Percentiles rank a stretch among this genome's conserved stretches.
Evolutionary conservation across 2,888 invertebrate genomes (phyloP).

Genomic region (Nephrotoma flavescens): DNA sequence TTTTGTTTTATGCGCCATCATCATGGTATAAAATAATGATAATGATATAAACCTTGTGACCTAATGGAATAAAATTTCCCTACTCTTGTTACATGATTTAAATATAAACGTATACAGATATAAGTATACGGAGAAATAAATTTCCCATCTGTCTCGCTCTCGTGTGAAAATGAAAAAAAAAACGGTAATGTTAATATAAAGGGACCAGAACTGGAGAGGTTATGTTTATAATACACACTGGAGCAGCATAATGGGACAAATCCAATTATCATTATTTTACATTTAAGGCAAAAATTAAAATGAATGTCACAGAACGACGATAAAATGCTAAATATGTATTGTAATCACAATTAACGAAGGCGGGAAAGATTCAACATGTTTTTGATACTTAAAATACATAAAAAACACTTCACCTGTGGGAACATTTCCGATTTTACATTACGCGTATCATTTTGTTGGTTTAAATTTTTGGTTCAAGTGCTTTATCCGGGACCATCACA

Average conservation of each 20-base stretch:
- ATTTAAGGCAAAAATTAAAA: neutral
- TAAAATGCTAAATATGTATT: neutral
- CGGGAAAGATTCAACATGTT: neutral
- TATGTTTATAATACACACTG: neutral
- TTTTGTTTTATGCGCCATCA: neutral
- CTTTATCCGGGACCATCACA: neutral
- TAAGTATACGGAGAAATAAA: neutral
- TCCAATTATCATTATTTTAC: neutral
- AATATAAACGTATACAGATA: neutral
- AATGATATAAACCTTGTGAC: neutral
- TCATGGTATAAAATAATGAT: neutral
- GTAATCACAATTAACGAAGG: neutral
- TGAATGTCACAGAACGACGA: neutral
- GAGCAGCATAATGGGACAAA: neutral
- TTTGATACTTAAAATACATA: neutral
- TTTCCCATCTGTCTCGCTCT: neutral
- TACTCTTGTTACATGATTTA: neutral
- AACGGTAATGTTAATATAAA: neutral
- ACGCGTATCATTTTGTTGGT: neutral
- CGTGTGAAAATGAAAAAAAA: neutral
- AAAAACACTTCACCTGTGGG: neutral
- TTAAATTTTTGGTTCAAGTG: neutral
- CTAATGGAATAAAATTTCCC: neutral
- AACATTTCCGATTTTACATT: neutral
- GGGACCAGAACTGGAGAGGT: neutral